Evolutionary conservation across 2,797 vertebrate genomes (phyloP).

Genomic region (Enoplosus armatus): DNA sequence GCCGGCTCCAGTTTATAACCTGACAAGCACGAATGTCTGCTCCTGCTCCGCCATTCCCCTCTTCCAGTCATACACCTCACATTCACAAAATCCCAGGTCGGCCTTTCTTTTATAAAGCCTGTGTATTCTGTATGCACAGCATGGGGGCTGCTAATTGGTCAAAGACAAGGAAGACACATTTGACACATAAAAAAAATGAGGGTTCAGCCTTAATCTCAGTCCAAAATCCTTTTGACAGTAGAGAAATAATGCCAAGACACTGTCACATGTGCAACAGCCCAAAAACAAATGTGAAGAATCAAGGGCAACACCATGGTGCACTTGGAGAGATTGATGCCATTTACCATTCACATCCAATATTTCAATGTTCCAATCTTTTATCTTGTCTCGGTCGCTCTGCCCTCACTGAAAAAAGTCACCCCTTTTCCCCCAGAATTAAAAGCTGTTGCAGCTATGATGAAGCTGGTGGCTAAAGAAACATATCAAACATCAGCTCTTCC

Average conservation of each 20-base stretch:
- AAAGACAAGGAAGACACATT: neutral
- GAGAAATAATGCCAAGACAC: slow-evolving; percentile 7
- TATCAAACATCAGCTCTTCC: slow-evolving; percentile 24
- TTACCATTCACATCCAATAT: slow-evolving; percentile 46
- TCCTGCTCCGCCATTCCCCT: slow-evolving; percentile 46
- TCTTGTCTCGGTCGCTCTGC: slow-evolving; percentile 37
- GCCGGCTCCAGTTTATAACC: slow-evolving; percentile 64
- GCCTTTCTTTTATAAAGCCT: neutral
- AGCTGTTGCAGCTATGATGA: slow-evolving; percentile 29
- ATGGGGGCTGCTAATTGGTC: slow-evolving; percentile 1
- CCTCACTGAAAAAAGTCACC: slow-evolving; percentile 24
- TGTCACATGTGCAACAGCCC: slow-evolving; percentile 19
- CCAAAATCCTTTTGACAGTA: slow-evolving; percentile 10
- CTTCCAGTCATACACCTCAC: slow-evolving; percentile 29
- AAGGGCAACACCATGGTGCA: slow-evolving; percentile 42
- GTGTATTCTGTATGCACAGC: neutral
- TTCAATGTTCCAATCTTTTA: slow-evolving; percentile 42
- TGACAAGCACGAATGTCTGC: slow-evolving; percentile 59
- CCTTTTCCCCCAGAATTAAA: slow-evolving; percentile 58
- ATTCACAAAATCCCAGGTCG: slow-evolving; percentile 33
- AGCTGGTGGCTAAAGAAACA: slow-evolving; percentile 18
- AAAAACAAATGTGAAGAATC: slow-evolving; percentile 35
- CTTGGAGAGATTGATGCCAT: slow-evolving; percentile 54
- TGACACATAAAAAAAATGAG: neutral
- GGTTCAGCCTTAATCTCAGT: neutral